Evolutionary conservation across 2,888 invertebrate species (phyloP), one percentile per base, ranked within the genome.

Genomic region (Ceramica pisi): DNA sequence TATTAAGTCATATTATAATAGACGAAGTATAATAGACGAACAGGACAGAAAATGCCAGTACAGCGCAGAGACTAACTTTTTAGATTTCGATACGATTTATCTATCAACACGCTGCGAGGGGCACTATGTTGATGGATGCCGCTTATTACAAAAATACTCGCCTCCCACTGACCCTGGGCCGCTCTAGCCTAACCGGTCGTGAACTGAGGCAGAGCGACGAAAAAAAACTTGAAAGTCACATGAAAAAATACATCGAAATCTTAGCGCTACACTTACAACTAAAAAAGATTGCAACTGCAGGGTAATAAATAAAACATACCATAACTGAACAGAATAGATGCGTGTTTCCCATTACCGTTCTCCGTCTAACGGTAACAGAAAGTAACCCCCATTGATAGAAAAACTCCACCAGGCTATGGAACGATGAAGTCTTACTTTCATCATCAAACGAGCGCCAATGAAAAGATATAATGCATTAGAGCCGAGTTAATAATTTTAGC

Each of bases 221-320:
- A 78, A 78, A 70, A 0, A 26, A 78, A 50, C 7, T 19, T 70
- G 38, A 77, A 16, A 73, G 19, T 31, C 9, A 44, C 55, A 57
- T 57, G 41, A 70, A 59, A 59, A 51, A 70, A 51, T 70, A 72
- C 57, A 78, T 71, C 35, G 6, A 78, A 69, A 78, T 57, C 57
- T 46, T 78, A 78, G n/a, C 35, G 14, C 21, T 78, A 78, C 16
- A 50, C 21, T 59, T 73, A 73, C 19, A 51, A 38, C 50, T 70
- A 78, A 46, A 78, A 38, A 73, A 59, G 44, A 35, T 70, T 59
- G 72, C 72, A 73, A 59, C 57, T 41, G 50, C n/a, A n/a, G n/a
- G n/a, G n/a, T n/a, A n/a, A 6, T 35, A 67, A 44, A 50, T 12
- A n/a, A 35, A 56, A 50, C 48, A n/a, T n/a, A 76, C 16, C 41